Evolutionary conservation across 1,140 invertebrate species (phyloP), one percentile per base, ranked within the genome.

Genomic region (Mya arenaria): DNA sequence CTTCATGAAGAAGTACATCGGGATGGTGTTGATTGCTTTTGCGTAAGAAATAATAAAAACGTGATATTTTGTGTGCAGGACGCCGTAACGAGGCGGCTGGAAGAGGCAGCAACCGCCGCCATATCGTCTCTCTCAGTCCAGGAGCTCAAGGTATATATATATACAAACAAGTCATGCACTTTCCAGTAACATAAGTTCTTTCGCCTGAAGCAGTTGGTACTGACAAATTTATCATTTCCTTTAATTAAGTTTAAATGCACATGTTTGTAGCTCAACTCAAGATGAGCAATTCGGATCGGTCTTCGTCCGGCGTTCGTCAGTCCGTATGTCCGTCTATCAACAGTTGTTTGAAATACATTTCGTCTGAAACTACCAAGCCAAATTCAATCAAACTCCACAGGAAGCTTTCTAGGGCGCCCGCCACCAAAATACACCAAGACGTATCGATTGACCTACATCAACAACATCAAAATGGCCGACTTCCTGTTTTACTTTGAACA

Each of bases 71-170:
- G n/a, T n/a, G n/a, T n/a, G n/a, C 44, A 78, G 62, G 37, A 68
- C 10, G 34, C 44, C 15, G 10, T 75, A 32, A 28, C 28, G 3
- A 37, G 28, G 44, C 28, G 66, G 28, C 65, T 78, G 3, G 62
- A 78, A 1, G 62, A 66, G 17, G 62, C 62, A 36, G 60, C 74
- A 10, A 32, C 41, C 6, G 19, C 48, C 13, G 74, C 74, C 13
- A 44, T 78, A 36, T 60, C 60, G 52, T 78, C 74, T 6, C 60
- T 78, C 6, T 78, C 74, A 0, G 1, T 78, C 30, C 60, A 78
- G 4, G 74, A 78, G 44, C 30, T 78, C 8, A 8, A 78, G 62
- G 74, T 78, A 36, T n/a, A 28, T 68, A 10, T 23, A 10, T 65
- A 6, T 60, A 19, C 15, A 13, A 19, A 10, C 10, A 60, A 13